Evolutionary conservation across 2,888 invertebrate genomes (phyloP), one percentile per base, ranked within the genome.

Genomic region (Acanthosepion esculentum): DNA sequence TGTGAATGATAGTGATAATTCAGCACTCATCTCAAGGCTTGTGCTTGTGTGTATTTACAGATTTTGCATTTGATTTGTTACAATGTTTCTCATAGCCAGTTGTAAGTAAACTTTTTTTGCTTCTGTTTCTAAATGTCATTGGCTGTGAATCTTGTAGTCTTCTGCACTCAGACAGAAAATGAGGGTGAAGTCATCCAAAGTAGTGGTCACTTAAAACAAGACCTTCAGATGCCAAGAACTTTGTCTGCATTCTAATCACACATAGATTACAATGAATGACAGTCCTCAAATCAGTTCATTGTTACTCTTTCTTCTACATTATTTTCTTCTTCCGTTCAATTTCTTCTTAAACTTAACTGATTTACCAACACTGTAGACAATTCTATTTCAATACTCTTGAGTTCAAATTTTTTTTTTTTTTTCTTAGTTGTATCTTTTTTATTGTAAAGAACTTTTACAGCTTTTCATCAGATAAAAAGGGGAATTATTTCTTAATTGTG

Each of bases 191-290:
- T 78, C 78, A 78, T n/a, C 78, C 10, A 78, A 12, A 78, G 78
- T 78, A 29, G 78, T 78, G 78, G n/a, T 78, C 78, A 78, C n/a
- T 78, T n/a, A 78, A 78, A n/a, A 29, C 23, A 23, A 59, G 23
- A 78, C 78, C 78, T 78, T 78, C 78, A 78, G n/a, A 78, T 78
- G 78, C 29, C 78, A 78, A 78, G 78, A 78, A 78, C 78, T 78
- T 29, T 78, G 78, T 78, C 78, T 78, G 78, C 78, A 29, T 78
- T 20, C 23, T 78, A 78, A 78, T 78, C 78, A 78, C 78, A n/a
- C 78, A n/a, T 2, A 78, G 78, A 78, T 78, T n/a, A 78, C 78
- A 78, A 78, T 78, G n/a, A 78, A 78, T 78, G 78, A n/a, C 29
- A 29, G 29, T 78, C n/a, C n/a, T 78, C 15, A 78, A 78, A 78